Evolutionary conservation across 2,113 vertebrate species (phyloP).

Genomic region (Oophaga pumilio): DNA sequence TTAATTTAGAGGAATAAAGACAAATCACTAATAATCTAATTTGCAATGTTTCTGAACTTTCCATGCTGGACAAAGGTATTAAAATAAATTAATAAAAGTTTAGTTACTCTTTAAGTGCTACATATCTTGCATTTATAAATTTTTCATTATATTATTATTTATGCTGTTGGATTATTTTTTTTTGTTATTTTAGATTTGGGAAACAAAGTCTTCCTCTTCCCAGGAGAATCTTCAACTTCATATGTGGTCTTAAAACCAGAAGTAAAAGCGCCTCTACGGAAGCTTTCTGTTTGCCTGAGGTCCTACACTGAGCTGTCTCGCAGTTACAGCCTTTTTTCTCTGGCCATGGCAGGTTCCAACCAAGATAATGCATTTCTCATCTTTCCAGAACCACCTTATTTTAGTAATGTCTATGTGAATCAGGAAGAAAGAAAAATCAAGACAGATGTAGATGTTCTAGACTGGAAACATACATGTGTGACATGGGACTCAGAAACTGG

Average conservation of each 20-base stretch:
- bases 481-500: slow-evolving; percentile 55
- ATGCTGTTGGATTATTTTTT: background rate
- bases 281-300: slow-evolving; percentile 41
- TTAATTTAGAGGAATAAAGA: too few species aligned
- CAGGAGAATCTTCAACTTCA: background rate
- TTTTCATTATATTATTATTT: too few species aligned
- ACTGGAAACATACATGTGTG: slow-evolving; percentile 31
- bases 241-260: background rate
- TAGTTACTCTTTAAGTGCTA: too few species aligned
- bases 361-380: slow-evolving; percentile 56
- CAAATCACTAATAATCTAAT: too few species aligned
- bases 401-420: background rate
- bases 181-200: slow-evolving; percentile 11
- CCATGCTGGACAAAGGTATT: too few species aligned
- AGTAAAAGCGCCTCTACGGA: background rate
- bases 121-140: too few species aligned
- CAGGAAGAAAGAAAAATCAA: accelerated
- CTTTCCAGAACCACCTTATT: accelerated
- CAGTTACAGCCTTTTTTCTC: slow-evolving; percentile 13
- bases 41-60: too few species aligned
- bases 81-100: too few species aligned
- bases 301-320: slow-evolving; percentile 21
- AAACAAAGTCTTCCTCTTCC: slow-evolving; percentile 57
- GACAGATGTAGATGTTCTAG: accelerated
- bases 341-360: background rate